Conservation (phyloP, 2,888 invertebrate species). For the Acanthopleura granulata region DNA sequence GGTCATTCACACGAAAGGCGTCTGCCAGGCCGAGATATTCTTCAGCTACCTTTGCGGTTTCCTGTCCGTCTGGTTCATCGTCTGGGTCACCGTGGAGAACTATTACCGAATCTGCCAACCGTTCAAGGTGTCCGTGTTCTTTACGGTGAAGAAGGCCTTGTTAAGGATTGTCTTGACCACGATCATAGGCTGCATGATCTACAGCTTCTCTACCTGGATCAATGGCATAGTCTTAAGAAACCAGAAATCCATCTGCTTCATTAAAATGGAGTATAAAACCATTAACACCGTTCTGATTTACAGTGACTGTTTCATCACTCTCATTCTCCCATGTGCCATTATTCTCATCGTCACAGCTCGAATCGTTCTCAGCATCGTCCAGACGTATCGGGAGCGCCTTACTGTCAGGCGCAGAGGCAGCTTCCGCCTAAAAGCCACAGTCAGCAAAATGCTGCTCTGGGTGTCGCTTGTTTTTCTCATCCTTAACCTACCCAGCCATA, state of each 20-base stretch:
- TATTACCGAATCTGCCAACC: conserved; percentile 86
- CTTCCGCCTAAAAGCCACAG: conserved; percentile 33
- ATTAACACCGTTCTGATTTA: conserved; percentile 41
- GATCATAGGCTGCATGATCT: conserved; percentile 35
- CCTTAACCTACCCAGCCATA: conserved; percentile 51
- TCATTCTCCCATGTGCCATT: conserved; percentile 31
- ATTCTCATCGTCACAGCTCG: conserved; percentile 31
- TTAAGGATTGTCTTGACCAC: conserved; percentile 33
- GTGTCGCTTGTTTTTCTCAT: conserved; percentile 49
- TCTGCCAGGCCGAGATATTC: conserved; percentile 46
- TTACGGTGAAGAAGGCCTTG: conserved; percentile 44
- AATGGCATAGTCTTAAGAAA: conserved; percentile 22
- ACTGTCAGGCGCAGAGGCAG: conserved; percentile 12
- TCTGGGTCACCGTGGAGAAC: conserved; percentile 86
- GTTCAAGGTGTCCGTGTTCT: conserved; percentile 69
- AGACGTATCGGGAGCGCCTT: not conserved
- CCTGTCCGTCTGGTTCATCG: conserved; percentile 86
- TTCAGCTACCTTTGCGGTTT: conserved; percentile 78
- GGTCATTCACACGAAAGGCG: conserved; percentile 66
- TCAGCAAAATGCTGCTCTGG: conserved; percentile 49
- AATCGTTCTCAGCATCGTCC: conserved; percentile 21
- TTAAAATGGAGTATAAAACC: conserved; percentile 27
- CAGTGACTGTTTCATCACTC: conserved; percentile 36
- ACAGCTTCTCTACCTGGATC: conserved; percentile 51
- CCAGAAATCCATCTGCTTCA: conserved; percentile 33